Evolutionary conservation across 2,113 vertebrate species (phyloP).

Genomic region (Nansenia antarctica): DNA sequence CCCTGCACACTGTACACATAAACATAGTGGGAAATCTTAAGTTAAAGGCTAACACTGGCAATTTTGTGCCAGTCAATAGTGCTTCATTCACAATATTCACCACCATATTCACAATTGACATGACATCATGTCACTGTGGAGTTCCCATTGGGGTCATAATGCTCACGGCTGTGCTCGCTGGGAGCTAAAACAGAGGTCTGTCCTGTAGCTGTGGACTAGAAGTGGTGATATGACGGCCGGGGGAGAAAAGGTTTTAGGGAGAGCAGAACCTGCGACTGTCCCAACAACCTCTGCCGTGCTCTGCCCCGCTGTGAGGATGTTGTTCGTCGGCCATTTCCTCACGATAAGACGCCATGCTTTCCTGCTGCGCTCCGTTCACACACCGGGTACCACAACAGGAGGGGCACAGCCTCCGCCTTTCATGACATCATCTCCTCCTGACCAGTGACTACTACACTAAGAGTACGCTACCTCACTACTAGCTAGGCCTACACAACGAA

Average conservation of each 20-base stretch:
- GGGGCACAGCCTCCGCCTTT: constrained; percentile 27
- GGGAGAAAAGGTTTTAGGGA: too few relatives aligned
- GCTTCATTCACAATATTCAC: background rate
- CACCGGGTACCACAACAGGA: background rate
- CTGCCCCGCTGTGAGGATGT: constrained; percentile 65
- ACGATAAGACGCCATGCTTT: constrained; percentile 71
- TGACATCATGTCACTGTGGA: background rate
- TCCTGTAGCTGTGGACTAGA: background rate
- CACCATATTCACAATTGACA: background rate
- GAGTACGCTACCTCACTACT: background rate
- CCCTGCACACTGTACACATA: background rate
- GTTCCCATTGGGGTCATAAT: background rate
- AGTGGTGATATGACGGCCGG: background rate
- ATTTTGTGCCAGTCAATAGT: background rate
- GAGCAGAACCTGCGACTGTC: background rate
- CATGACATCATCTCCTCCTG: constrained; percentile 48
- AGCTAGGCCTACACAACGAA: too few relatives aligned
- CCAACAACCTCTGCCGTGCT: constrained; percentile 21
- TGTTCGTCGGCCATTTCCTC: constrained; percentile 76
- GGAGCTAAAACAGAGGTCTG: background rate
- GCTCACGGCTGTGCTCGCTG: background rate
- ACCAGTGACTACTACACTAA: background rate
- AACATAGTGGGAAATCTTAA: background rate
- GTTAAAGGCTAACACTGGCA: background rate
- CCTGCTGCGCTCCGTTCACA: constrained; percentile 67